phyloP scores from a whole-genome alignment of 2,888 invertebrate species.

The Dicroscelio sp. region DNA sequence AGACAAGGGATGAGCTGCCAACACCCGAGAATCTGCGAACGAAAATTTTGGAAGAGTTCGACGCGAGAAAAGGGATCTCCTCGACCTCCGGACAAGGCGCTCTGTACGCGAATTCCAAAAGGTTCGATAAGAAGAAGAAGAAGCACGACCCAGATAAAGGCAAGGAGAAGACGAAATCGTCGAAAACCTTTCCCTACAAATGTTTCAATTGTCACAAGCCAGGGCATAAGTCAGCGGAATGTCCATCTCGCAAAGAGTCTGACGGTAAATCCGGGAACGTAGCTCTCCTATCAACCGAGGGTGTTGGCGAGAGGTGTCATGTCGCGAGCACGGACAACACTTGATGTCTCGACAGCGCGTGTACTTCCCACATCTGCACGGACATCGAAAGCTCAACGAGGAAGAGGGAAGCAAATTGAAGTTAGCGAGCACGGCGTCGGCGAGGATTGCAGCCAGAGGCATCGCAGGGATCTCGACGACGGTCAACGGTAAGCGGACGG shows the following conservation, averaged over 20 bases:
- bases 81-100: background rate
- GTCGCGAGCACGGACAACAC: no score
- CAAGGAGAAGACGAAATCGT: background rate
- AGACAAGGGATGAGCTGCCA: background rate
- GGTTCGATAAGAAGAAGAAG: background rate
- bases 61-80: background rate
- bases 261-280: background rate
- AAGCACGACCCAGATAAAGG: background rate
- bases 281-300: background rate
- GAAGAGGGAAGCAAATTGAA: no score
- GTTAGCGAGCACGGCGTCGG: no score
- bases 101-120: background rate
- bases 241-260: background rate
- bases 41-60: conserved; percentile 4
- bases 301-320: background rate
- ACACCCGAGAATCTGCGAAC: background rate
- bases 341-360: no score
- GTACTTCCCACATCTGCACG: no score
- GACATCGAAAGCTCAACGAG: no score
- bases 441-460: no score
- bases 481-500: no score
- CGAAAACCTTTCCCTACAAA: background rate
- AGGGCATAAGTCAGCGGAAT: background rate
- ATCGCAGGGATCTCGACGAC: no score
- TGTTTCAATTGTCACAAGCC: background rate